phyloP scores from a whole-genome alignment of 2,888 invertebrate genomes.

The Amphimallon solstitiale region DNA sequence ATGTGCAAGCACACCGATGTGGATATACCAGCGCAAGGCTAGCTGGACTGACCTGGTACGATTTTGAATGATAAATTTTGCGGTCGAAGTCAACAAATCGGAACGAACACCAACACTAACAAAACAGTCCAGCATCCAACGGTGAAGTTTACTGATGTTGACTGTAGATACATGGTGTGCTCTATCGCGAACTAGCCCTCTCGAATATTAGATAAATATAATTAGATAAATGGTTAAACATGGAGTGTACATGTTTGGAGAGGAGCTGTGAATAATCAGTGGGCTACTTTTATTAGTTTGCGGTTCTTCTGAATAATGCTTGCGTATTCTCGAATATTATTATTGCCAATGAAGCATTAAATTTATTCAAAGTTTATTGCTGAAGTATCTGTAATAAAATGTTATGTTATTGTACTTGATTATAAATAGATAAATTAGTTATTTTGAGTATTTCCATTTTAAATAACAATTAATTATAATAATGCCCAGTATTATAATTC shows the following conservation, averaged over 20 bases:
- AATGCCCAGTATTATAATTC: too few species aligned
- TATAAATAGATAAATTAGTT: too few species aligned
- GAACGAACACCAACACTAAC: constrained; percentile 6
- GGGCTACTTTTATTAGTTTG: background rate
- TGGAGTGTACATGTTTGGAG: background rate
- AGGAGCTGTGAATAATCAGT: constrained; percentile 12
- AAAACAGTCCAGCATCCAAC: background rate
- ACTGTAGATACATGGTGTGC: background rate
- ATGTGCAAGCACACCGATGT: background rate
- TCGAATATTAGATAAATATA: background rate
- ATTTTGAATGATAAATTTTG: constrained; percentile 7
- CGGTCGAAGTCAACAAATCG: constrained; percentile 6
- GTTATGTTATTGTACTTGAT: too few species aligned
- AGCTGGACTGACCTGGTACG: too few species aligned
- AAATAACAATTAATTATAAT: too few species aligned
- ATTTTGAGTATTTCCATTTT: too few species aligned
- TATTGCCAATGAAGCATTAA: too few species aligned
- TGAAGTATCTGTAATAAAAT: too few species aligned
- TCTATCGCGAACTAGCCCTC: background rate
- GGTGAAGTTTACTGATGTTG: background rate
- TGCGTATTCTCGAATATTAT: too few species aligned
- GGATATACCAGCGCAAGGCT: too few species aligned
- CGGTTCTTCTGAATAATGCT: background rate
- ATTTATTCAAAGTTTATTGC: too few species aligned
- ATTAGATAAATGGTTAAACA: constrained; percentile 13